Percentiles rank a stretch among this genome's conserved stretches.
Conservation (phyloP, 2,113 vertebrate species). For the Scopus umbretta region DNA sequence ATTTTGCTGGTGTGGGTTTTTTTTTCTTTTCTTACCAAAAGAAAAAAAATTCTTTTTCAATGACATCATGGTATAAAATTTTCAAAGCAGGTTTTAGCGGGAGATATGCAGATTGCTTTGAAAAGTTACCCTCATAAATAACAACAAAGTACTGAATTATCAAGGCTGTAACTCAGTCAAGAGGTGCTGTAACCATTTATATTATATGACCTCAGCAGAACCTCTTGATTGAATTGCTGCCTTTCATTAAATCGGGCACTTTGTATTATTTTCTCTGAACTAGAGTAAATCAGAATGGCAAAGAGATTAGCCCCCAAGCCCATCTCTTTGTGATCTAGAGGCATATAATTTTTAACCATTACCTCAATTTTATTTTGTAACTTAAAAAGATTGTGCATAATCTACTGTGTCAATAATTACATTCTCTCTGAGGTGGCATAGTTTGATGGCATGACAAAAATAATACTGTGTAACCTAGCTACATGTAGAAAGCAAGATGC, state of each 20-base stretch:
- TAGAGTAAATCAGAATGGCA: constrained; percentile 41
- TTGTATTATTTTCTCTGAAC: constrained; percentile 55
- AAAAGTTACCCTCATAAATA: constrained; percentile 70
- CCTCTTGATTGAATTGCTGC: constrained; percentile 68
- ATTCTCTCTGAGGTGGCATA: background rate
- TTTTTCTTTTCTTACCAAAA: background rate
- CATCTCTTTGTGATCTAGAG: constrained; percentile 41
- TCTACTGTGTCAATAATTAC: background rate
- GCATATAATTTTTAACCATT: constrained; percentile 47
- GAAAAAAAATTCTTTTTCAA: constrained; percentile 43
- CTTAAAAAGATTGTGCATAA: constrained; percentile 11
- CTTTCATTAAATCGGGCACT: constrained; percentile 65
- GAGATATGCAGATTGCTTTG: constrained; percentile 59
- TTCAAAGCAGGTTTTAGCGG: constrained; percentile 60
- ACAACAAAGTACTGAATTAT: constrained; percentile 71
- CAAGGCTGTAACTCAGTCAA: constrained; percentile 65
- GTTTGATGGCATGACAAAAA: constrained; percentile 30
- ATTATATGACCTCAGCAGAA: constrained; percentile 68
- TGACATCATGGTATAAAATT: constrained; percentile 63
- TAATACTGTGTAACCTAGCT: background rate
- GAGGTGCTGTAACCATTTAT: constrained; percentile 64
- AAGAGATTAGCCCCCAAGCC: constrained; percentile 57
- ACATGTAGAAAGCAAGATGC: constrained; percentile 22
- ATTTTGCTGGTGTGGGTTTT: background rate
- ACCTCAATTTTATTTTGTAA: constrained; percentile 52